Evolutionary conservation across 2,797 vertebrate genomes (phyloP).

Genomic region (Brachymystax lenok): DNA sequence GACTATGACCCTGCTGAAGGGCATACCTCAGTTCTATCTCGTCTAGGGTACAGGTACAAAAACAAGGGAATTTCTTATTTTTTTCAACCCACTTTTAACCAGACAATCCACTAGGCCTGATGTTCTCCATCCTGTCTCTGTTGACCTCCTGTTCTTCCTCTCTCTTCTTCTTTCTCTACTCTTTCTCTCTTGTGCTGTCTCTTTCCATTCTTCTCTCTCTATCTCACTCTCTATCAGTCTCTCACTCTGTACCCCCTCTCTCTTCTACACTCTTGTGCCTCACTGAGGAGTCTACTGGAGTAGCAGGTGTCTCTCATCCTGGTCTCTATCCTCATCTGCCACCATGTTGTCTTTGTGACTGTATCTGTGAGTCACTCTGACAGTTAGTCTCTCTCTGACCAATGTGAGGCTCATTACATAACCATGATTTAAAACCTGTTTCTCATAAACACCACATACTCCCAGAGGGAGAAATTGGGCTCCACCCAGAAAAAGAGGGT

Average conservation of each 20-base stretch:
- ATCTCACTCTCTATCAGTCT: not conserved
- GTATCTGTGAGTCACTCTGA: not conserved
- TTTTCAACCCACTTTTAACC: too few species aligned
- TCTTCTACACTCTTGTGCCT: not conserved
- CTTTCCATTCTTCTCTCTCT: not conserved
- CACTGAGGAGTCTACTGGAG: not conserved
- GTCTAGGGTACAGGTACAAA: not conserved
- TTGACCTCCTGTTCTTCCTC: not conserved
- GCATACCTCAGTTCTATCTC: not conserved
- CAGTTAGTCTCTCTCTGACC: not conserved
- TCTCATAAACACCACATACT: not conserved
- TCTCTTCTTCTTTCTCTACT: not conserved
- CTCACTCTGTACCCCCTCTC: not conserved
- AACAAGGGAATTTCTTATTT: too few species aligned
- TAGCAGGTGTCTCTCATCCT: not conserved
- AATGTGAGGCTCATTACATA: not conserved
- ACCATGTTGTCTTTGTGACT: not conserved
- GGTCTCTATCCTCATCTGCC: not conserved
- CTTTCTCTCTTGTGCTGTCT: not conserved
- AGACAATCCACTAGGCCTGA: not conserved
- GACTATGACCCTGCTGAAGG: not conserved
- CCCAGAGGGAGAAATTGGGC: conserved; percentile 5
- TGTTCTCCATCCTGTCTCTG: not conserved
- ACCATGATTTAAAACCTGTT: not conserved
- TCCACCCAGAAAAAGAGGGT: not conserved